Conservation (phyloP, 2,797 vertebrate species). For the Pachyuromys duprasi region DNA sequence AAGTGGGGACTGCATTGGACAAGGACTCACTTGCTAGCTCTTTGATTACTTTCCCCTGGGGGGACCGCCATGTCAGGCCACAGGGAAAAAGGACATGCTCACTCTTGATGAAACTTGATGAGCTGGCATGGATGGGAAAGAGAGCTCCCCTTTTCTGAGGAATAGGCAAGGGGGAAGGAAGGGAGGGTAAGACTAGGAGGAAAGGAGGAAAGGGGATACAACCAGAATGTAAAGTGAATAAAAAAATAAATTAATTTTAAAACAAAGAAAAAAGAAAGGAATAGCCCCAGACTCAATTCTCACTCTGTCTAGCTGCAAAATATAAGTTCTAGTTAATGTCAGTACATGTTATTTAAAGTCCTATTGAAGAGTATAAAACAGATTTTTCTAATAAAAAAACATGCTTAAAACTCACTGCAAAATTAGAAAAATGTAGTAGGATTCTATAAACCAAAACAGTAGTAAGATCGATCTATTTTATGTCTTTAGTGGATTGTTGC, state of each 20-base stretch:
- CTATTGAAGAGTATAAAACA: background rate
- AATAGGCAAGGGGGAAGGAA: no score
- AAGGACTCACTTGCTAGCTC: no score
- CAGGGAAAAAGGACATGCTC: no score
- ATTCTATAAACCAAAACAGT: background rate
- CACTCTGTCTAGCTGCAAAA: background rate
- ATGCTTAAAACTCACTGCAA: conserved; percentile 24
- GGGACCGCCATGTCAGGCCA: no score
- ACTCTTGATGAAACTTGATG: no score
- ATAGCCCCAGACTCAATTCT: background rate
- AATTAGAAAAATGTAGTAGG: background rate
- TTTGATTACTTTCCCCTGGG: no score
- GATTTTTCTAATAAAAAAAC: background rate
- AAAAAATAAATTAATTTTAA: background rate
- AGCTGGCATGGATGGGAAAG: no score
- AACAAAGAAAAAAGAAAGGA: background rate
- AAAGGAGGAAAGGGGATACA: background rate
- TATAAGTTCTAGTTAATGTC: background rate
- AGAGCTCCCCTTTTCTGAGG: no score
- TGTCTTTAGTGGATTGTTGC: background rate
- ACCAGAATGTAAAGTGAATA: no score
- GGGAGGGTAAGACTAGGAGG: background rate
- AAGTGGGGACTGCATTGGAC: no score
- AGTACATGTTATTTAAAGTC: background rate
- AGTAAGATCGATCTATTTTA: background rate